phyloP scores from a whole-genome alignment of 2,888 invertebrate species.

The Nomada ferruginata region DNA sequence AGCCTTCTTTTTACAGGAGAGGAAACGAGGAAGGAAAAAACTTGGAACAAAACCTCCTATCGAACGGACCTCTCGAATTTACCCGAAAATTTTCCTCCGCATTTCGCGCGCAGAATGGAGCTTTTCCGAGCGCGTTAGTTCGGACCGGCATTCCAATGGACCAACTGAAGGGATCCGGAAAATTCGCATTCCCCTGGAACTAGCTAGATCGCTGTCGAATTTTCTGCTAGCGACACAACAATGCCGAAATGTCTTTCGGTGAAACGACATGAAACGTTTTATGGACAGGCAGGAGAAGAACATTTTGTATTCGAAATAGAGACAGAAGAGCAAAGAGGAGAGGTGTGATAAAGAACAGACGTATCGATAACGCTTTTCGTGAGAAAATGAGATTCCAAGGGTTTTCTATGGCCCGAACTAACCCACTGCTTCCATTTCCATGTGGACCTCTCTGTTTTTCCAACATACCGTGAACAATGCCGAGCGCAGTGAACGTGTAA shows the following conservation, averaged over 20 bases:
- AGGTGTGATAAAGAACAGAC: neutral
- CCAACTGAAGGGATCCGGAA: slow-evolving; percentile 1
- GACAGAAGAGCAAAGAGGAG: neutral
- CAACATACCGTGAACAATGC: neutral
- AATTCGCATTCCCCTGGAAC: slow-evolving; percentile 21
- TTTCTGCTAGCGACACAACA: slow-evolving; percentile 23
- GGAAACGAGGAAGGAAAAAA: too few species aligned
- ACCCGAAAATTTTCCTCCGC: neutral
- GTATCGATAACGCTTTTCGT: slow-evolving; percentile 42
- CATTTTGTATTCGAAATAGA: neutral
- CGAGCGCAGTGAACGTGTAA: slow-evolving; percentile 6
- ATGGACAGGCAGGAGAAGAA: neutral
- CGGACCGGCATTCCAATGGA: slow-evolving; percentile 2
- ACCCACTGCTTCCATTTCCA: slow-evolving; percentile 45
- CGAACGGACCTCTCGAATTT: slow-evolving; percentile 1
- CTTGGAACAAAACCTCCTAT: neutral
- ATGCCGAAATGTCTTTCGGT: slow-evolving; percentile 23
- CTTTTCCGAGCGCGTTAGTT: neutral
- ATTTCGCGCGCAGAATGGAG: slow-evolving; percentile 1
- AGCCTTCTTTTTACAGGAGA: neutral
- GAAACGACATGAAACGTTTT: slow-evolving; percentile 44
- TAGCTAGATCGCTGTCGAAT: slow-evolving; percentile 23
- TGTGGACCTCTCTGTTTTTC: slow-evolving; percentile 43
- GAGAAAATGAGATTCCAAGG: slow-evolving; percentile 59
- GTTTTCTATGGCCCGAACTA: slow-evolving; percentile 38